Conservation (phyloP, 2,113 vertebrate genomes). For the Zonotrichia leucophrys region DNA sequence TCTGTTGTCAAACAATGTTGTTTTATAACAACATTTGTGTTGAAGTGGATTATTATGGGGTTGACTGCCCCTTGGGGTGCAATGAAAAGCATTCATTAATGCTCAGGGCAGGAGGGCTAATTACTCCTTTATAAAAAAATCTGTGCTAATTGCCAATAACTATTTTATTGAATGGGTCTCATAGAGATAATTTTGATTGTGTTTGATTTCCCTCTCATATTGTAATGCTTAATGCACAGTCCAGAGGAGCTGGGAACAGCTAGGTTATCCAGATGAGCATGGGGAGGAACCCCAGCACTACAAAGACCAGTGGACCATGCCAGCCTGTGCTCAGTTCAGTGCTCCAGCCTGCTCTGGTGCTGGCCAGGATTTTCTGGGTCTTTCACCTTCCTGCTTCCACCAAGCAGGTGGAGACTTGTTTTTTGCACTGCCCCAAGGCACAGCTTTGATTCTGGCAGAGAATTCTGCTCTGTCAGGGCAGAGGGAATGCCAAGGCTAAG, state of each 20-base stretch:
- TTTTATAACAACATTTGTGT: conserved; percentile 65
- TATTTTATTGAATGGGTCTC: conserved; percentile 66
- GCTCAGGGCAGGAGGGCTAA: conserved; percentile 72
- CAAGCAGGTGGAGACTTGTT: not conserved
- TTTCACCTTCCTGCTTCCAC: not conserved
- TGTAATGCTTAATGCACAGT: not conserved
- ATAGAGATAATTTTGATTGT: conserved; percentile 1
- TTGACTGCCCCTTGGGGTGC: conserved; percentile 65
- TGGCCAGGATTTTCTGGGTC: not conserved
- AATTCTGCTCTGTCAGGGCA: not conserved
- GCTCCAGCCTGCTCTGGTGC: accelerated
- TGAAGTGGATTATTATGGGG: conserved; percentile 64
- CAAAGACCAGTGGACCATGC: not conserved
- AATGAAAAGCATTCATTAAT: conserved; percentile 75
- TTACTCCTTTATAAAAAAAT: conserved; percentile 64
- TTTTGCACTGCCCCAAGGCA: not conserved
- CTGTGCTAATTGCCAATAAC: conserved; percentile 70
- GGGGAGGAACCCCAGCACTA: not conserved
- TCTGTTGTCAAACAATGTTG: conserved; percentile 49
- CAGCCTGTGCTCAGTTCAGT: not conserved
- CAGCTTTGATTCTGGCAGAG: not conserved
- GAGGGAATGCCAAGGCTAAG: not conserved
- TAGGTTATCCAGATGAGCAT: not conserved
- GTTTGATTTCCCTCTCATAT: conserved; percentile 55
- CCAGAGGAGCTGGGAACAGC: conserved; percentile 6